These are phyloP conservation scores for Petroica traversi DNA, from an alignment of 2,113 vertebrate genomes.

Conservation along the genomic window DNA sequence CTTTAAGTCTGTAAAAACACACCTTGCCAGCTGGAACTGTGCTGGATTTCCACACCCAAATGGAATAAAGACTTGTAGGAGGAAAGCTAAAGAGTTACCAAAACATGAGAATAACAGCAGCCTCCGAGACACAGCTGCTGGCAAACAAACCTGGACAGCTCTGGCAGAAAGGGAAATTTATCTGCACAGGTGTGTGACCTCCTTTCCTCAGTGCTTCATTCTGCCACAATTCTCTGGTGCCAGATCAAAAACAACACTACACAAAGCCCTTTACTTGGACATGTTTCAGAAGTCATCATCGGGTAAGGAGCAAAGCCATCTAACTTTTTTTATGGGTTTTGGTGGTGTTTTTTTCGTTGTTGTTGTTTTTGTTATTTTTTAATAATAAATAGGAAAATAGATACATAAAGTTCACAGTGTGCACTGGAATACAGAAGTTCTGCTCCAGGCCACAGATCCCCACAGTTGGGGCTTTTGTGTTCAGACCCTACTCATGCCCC, in stretches of 20 bases:
- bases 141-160: not conserved
- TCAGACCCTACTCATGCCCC: not conserved
- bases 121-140: not conserved
- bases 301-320: not conserved
- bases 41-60: not conserved
- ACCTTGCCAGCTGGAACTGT: not conserved
- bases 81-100: not conserved
- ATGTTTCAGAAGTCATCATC: not conserved
- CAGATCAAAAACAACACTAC: not conserved
- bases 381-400: not conserved
- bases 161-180: not conserved
- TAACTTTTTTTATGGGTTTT: not conserved
- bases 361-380: not conserved
- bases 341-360: not conserved
- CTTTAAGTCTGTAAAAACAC: not conserved
- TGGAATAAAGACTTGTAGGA: not conserved
- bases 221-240: not conserved
- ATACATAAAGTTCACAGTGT: not conserved
- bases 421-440: not conserved
- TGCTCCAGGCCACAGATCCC: not conserved
- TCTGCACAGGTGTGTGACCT: not conserved
- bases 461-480: not conserved
- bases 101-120: not conserved
- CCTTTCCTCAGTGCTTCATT: not conserved
- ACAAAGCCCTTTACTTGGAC: not conserved